Conservation (phyloP, 2,113 vertebrate genomes). For the Theristicus caerulescens region DNA sequence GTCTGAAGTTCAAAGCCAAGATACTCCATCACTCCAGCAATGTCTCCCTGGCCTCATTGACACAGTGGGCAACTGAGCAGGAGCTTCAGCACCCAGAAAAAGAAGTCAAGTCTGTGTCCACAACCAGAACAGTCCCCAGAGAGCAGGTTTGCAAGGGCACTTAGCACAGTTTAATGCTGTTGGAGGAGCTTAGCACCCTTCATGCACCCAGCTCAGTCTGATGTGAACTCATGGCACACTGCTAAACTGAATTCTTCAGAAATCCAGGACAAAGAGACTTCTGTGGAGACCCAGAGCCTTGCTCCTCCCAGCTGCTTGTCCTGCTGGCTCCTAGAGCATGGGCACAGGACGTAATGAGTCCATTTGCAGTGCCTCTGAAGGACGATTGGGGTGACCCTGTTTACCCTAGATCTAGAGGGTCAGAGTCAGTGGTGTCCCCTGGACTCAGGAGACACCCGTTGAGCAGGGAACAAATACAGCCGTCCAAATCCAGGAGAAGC, state of each 20-base stretch:
- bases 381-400: rapidly evolving
- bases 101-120: neutral
- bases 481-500: neutral
- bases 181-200: neutral
- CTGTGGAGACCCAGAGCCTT: neutral
- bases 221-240: neutral
- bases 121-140: neutral
- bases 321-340: neutral
- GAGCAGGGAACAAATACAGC: neutral
- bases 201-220: rapidly evolving
- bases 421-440: neutral
- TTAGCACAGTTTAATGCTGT: rapidly evolving
- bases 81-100: neutral
- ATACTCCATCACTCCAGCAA: neutral
- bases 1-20: neutral
- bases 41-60: neutral
- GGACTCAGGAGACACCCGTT: neutral
- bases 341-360: neutral
- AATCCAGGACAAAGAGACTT: neutral
- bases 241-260: neutral
- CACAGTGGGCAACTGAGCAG: neutral
- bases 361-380: neutral
- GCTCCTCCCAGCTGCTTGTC: neutral
- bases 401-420: neutral
- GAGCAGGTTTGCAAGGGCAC: neutral